These are phyloP conservation scores for Platichthys stellatus DNA, from an alignment of 2,113 vertebrate genomes.

Conservation along the genomic window DNA sequence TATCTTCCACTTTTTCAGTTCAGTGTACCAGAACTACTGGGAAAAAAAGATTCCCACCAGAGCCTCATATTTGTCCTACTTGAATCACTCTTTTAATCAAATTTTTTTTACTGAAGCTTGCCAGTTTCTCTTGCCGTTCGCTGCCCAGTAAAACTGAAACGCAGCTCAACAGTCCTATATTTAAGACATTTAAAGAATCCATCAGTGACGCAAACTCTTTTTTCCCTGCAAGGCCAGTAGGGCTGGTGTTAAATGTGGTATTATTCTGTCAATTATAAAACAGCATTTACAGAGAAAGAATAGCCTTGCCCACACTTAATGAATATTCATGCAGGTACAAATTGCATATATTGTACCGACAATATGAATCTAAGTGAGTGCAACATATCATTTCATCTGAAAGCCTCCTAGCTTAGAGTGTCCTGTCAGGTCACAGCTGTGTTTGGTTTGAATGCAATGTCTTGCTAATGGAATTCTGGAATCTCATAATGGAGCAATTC, in stretches of 20 bases:
- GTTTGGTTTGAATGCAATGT: constrained; percentile 3
- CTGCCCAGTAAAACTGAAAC: constrained; percentile 32
- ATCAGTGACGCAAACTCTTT: constrained; percentile 3
- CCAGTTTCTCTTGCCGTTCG: constrained; percentile 13
- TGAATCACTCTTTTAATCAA: constrained; percentile 12
- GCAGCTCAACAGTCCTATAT: constrained; percentile 22
- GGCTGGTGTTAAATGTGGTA: background rate
- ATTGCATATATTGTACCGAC: background rate
- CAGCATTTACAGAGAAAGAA: constrained; percentile 2
- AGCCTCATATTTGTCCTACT: constrained; percentile 4
- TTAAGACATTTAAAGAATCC: constrained; percentile 14
- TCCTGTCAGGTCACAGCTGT: constrained; percentile 10
- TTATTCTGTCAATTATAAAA: constrained; percentile 9
- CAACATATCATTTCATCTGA: background rate
- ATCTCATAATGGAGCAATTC: background rate
- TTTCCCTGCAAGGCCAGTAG: constrained; percentile 8
- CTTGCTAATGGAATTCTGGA: background rate
- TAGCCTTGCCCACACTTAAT: background rate
- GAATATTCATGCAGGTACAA: background rate
- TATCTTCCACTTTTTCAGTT: background rate
- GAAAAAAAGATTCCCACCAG: constrained; percentile 12
- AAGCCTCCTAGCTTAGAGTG: background rate
- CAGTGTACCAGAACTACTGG: background rate
- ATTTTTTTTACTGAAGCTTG: constrained; percentile 30
- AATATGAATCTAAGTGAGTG: background rate